Percentiles rank a stretch among this genome's conserved stretches.
Conservation (phyloP, 2,888 invertebrate genomes). For the Lathronympha strigana region DNA sequence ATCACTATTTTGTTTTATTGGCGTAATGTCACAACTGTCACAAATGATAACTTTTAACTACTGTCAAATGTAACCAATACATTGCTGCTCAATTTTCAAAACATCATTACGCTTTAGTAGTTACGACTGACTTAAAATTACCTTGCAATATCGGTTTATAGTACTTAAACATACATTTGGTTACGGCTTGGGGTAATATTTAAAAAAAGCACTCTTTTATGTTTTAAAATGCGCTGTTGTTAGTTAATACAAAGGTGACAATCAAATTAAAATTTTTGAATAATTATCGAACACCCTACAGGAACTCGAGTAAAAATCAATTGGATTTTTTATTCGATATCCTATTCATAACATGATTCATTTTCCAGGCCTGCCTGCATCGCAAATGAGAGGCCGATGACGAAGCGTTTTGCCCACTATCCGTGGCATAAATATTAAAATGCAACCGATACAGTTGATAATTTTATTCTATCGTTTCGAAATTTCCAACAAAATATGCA, state of each 20-base stretch:
- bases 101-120: no score
- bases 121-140: no score
- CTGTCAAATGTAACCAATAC: no score
- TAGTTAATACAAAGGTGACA: background rate
- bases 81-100: no score
- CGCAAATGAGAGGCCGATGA: slow-evolving; percentile 33
- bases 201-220: background rate
- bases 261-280: background rate
- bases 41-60: no score
- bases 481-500: slow-evolving; percentile 40
- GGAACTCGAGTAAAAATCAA: background rate
- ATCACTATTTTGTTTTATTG: no score
- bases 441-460: slow-evolving; percentile 33
- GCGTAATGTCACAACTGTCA: no score
- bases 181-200: no score
- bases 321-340: slow-evolving; percentile 14
- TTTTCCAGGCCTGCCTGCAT: slow-evolving; percentile 23
- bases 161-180: no score
- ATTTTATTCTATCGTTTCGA: slow-evolving; percentile 35
- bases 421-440: slow-evolving; percentile 33
- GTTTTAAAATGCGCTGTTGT: background rate
- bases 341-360: slow-evolving; percentile 25
- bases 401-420: slow-evolving; percentile 36
- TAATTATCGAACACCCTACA: background rate
- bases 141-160: no score